These are phyloP conservation scores for Hypocryptadius cinnamomeus DNA, from an alignment of 2,113 vertebrate genomes.

Conservation along the genomic window DNA sequence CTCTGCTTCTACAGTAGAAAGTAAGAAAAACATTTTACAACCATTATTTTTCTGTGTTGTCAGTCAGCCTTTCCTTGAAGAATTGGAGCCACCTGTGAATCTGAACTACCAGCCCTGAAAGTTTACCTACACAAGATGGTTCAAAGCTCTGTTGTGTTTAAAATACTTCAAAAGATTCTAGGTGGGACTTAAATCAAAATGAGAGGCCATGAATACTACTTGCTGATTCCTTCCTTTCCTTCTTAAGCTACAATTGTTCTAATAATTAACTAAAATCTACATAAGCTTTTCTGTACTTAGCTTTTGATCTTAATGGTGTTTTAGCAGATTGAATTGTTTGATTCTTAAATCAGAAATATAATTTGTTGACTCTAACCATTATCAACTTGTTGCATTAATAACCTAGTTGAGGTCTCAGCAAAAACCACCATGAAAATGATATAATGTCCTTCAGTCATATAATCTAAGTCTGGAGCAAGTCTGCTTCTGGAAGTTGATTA, in stretches of 20 bases:
- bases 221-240: not conserved
- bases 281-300: not conserved
- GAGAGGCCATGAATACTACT: not conserved
- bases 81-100: not conserved
- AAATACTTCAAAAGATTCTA: not conserved
- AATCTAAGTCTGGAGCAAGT: not conserved
- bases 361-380: not conserved
- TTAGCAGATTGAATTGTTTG: not conserved
- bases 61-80: not conserved
- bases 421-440: accelerated
- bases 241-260: not conserved
- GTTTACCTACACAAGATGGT: not conserved
- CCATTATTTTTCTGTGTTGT: not conserved
- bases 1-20: not conserved
- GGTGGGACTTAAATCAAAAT: not conserved
- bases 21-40: not conserved
- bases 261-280: not conserved
- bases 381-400: not conserved
- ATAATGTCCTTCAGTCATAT: not conserved
- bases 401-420: accelerated
- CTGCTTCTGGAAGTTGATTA: not conserved
- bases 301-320: not conserved
- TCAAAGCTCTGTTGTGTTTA: not conserved
- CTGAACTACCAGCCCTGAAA: not conserved
- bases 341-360: not conserved